phyloP scores from a whole-genome alignment of 1,140 invertebrate species.

The Cephus cinctus region DNA sequence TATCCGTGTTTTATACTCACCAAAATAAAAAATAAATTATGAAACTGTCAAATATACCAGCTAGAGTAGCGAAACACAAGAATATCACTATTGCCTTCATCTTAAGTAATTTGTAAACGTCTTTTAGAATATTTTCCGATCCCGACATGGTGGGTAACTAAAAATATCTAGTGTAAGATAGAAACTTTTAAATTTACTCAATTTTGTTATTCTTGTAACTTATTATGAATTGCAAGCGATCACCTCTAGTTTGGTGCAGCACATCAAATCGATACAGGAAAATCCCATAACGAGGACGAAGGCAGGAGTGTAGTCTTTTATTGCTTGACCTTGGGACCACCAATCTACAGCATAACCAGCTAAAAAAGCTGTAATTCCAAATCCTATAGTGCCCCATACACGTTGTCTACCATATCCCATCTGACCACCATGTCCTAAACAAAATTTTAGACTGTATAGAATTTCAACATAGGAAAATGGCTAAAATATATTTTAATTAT shows the following conservation, averaged over 20 bases:
- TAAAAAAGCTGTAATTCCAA: constrained; percentile 67
- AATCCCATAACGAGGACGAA: constrained; percentile 65
- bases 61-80: constrained; percentile 67
- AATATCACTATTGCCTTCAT: constrained; percentile 66
- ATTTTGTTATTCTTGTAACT: too few species aligned
- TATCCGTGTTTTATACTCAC: constrained; percentile 51
- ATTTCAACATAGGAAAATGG: not conserved
- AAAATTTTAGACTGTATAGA: not conserved
- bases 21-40: constrained; percentile 79
- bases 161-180: too few species aligned
- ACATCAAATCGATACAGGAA: constrained; percentile 63
- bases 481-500: constrained; percentile 3
- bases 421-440: constrained; percentile 58
- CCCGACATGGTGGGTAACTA: constrained; percentile 66
- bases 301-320: constrained; percentile 69
- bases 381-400: constrained; percentile 78
- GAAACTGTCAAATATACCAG: constrained; percentile 74
- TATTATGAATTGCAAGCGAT: constrained; percentile 14
- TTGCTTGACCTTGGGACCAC: constrained; percentile 53
- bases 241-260: constrained; percentile 64
- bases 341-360: constrained; percentile 65
- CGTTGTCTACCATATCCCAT: constrained; percentile 74
- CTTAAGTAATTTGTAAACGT: constrained; percentile 60
- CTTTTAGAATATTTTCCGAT: constrained; percentile 65
- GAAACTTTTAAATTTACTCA: too few species aligned